Percentiles rank a stretch among this genome's conserved stretches.
phyloP scores from a whole-genome alignment of 2,797 vertebrate genomes.

The Phrynocephalus vlangalii region DNA sequence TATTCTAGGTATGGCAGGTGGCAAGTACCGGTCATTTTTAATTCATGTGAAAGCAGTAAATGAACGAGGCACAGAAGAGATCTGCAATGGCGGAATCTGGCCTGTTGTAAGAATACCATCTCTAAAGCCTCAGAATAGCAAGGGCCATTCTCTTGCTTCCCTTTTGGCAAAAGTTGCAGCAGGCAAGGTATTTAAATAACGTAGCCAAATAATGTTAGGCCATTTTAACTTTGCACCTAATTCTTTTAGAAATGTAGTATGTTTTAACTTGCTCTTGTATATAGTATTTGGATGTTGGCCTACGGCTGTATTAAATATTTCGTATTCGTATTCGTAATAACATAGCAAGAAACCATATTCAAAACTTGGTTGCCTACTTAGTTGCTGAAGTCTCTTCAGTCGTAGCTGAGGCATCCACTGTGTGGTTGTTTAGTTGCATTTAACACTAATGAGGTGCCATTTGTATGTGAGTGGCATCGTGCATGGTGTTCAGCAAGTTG shows the following conservation, averaged over 20 bases:
- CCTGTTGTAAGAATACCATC: conserved; percentile 93
- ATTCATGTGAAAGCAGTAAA: conserved; percentile 97
- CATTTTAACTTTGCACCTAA: no score
- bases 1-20: conserved; percentile 93
- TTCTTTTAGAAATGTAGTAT: no score
- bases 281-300: no score
- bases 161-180: conserved; percentile 95
- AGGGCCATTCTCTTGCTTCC: conserved; percentile 93
- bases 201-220: not conserved
- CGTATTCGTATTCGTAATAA: conserved; percentile 18
- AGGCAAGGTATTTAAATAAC: conserved; percentile 88
- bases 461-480: not conserved
- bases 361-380: not conserved
- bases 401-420: not conserved
- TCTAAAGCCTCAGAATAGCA: conserved; percentile 89
- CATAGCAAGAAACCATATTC: conserved; percentile 36
- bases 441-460: not conserved
- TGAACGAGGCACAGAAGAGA: conserved; percentile 91
- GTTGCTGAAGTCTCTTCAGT: not conserved
- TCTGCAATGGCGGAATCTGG: conserved; percentile 85
- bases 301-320: no score
- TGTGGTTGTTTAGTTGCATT: conserved; percentile 6
- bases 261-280: no score
- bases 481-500: not conserved
- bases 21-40: conserved; percentile 98